A percentile compares a stretch with the other conserved stretches of the same genome.
Evolutionary conservation across 2,888 invertebrate species (phyloP).

Genomic region (Cenopis cana): DNA sequence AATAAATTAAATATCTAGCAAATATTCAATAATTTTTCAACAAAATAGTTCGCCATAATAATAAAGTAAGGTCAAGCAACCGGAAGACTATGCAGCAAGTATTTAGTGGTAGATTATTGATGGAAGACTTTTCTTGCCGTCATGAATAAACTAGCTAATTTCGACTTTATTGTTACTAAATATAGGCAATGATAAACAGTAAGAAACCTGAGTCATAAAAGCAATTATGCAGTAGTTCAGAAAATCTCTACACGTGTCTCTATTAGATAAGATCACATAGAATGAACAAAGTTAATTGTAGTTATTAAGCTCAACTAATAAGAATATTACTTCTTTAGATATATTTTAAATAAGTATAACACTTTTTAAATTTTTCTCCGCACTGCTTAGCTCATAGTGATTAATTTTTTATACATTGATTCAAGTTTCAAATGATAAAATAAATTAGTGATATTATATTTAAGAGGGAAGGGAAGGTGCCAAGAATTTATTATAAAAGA

Average conservation of each 20-base stretch:
- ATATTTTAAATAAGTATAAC: background rate
- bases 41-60: no score
- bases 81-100: background rate
- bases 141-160: background rate
- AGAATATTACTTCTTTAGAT: background rate
- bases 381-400: constrained; percentile 9
- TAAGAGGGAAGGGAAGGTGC: constrained; percentile 49
- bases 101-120: background rate
- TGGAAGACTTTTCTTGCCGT: background rate
- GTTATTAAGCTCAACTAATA: background rate
- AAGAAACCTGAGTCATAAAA: background rate
- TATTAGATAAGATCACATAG: no score
- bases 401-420: background rate
- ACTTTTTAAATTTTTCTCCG: background rate
- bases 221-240: background rate
- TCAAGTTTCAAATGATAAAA: constrained; percentile 12
- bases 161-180: background rate
- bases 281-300: background rate
- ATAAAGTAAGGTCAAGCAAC: background rate
- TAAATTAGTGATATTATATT: constrained; percentile 33
- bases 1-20: no score
- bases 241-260: no score
- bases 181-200: background rate
- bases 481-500: constrained; percentile 47
- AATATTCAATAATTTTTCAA: no score